phyloP scores from a whole-genome alignment of 2,888 invertebrate species.

The Hirudinaria manillensis region DNA sequence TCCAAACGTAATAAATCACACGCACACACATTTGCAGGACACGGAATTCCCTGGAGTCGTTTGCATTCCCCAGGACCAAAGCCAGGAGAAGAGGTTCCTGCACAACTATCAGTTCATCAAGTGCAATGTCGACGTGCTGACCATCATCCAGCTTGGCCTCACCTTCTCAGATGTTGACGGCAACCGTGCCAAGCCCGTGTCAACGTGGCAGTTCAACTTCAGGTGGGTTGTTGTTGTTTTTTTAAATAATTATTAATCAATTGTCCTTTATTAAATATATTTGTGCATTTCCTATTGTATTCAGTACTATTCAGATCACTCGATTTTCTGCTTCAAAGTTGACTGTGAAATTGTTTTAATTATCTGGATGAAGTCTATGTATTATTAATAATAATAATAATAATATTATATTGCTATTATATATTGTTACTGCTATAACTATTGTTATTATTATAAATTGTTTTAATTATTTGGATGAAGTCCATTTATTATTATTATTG shows the following conservation, averaged over 20 bases:
- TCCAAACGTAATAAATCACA: too few species aligned
- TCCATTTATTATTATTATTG: too few species aligned
- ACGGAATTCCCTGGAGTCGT: constrained; percentile 98
- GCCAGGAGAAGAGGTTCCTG: constrained; percentile 56
- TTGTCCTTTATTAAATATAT: not conserved
- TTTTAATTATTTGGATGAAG: too few species aligned
- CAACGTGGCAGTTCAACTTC: constrained; percentile 99
- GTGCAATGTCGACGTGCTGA: constrained; percentile 92
- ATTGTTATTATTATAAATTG: too few species aligned
- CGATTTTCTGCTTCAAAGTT: not conserved
- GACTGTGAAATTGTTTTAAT: too few species aligned
- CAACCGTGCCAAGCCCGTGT: constrained; percentile 69
- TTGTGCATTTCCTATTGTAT: not conserved
- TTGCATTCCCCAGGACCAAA: constrained; percentile 83
- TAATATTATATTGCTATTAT: too few species aligned
- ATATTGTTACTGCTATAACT: too few species aligned
- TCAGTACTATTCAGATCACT: not conserved
- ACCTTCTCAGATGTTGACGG: constrained; percentile 97
- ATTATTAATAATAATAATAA: too few species aligned
- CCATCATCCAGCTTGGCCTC: constrained; percentile 84
- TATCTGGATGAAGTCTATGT: too few species aligned
- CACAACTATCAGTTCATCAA: constrained; percentile 77
- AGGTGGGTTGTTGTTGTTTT: too few species aligned
- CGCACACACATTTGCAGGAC: too few species aligned
- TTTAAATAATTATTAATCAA: constrained; percentile 63